Conservation (phyloP, 2,888 invertebrate species). For the Thera britannica region DNA sequence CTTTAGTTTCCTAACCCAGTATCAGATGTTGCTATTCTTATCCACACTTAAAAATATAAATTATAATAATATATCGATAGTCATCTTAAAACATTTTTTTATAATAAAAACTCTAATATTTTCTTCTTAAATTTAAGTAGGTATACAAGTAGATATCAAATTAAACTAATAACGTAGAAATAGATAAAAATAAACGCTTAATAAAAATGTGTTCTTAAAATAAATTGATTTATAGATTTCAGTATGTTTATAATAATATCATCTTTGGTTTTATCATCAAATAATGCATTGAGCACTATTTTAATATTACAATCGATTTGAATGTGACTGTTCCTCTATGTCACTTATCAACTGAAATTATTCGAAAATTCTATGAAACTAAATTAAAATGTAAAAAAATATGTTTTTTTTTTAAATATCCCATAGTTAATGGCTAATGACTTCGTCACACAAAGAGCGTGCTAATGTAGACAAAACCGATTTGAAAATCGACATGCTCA, state of each 20-base stretch:
- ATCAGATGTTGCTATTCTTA: constrained; percentile 35
- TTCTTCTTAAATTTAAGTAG: constrained; percentile 3
- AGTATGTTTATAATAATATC: constrained; percentile 62
- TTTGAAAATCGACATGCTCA: neutral
- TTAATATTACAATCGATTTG: constrained; percentile 17
- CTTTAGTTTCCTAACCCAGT: constrained; percentile 7
- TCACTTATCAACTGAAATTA: neutral
- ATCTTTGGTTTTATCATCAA: constrained; percentile 74
- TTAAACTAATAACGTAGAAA: constrained; percentile 19
- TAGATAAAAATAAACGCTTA: constrained; percentile 44
- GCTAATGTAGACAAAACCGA: neutral
- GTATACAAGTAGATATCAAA: constrained; percentile 16
- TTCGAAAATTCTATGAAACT: neutral
- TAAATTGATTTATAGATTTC: constrained; percentile 56
- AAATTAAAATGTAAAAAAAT: neutral
- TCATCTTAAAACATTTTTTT: constrained; percentile 34
- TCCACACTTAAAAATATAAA: constrained; percentile 39
- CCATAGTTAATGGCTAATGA: neutral
- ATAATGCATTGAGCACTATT: constrained; percentile 56
- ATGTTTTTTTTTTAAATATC: neutral
- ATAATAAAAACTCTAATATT: constrained; percentile 40
- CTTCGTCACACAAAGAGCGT: neutral
- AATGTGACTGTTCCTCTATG: constrained; percentile 1
- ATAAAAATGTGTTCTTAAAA: constrained; percentile 50
- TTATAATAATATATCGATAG: constrained; percentile 27